Percentiles rank a stretch among this genome's conserved stretches.
Evolutionary conservation across 1,140 invertebrate genomes (phyloP).

Genomic region (Magallana gigas): DNA sequence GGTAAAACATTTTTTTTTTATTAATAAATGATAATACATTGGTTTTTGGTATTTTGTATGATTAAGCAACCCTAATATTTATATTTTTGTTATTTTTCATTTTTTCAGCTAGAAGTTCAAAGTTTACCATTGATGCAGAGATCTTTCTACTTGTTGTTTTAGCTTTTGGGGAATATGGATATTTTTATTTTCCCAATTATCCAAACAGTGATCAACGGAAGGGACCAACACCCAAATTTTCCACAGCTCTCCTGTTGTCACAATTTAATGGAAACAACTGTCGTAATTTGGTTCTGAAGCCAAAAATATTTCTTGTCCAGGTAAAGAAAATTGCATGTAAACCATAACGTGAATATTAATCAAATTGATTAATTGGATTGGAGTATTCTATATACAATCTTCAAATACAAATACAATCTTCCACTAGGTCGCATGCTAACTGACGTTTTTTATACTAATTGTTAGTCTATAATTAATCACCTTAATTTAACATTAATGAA

Average conservation of each 20-base stretch:
- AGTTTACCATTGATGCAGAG: not conserved
- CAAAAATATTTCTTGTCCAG: not conserved
- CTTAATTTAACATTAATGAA: too few species aligned
- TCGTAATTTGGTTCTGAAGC: not conserved
- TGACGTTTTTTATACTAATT: too few species aligned
- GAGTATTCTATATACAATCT: too few species aligned
- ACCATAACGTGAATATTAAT: too few species aligned
- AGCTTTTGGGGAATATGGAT: not conserved
- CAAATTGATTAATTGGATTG: too few species aligned
- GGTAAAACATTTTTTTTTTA: too few species aligned
- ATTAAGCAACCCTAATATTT: too few species aligned
- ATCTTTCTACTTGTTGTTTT: not conserved
- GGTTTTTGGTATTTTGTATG: too few species aligned
- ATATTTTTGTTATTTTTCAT: not conserved
- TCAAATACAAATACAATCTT: too few species aligned
- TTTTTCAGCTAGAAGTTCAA: not conserved
- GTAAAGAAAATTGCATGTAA: not conserved
- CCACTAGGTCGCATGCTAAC: too few species aligned
- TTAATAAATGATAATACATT: too few species aligned
- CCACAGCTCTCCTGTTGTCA: not conserved
- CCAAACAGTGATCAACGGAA: not conserved
- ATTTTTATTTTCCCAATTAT: slow-evolving; percentile 29
- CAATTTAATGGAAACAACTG: not conserved
- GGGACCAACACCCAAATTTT: not conserved
- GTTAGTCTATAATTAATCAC: too few species aligned